Percentiles rank a stretch among this genome's conserved stretches.
Evolutionary conservation across 1,140 invertebrate genomes (phyloP).

Genomic region (Harpegnathos saltator): DNA sequence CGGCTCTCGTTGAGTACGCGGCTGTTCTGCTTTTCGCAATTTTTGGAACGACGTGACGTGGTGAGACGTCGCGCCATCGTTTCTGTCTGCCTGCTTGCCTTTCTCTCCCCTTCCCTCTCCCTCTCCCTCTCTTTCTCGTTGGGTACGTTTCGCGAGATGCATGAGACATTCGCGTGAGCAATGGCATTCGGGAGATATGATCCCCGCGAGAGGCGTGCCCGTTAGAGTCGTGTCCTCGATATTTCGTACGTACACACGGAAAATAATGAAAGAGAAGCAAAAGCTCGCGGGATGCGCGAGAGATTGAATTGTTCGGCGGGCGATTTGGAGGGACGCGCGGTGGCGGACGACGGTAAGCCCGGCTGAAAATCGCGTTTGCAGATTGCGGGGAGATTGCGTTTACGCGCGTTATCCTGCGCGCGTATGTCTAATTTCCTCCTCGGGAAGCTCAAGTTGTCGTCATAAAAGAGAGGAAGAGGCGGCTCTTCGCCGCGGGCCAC

Average conservation of each 20-base stretch:
- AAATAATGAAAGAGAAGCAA: constrained; percentile 50
- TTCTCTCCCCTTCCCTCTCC: neutral
- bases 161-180: constrained; percentile 6
- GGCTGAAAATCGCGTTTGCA: constrained; percentile 18
- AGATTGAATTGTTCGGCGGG: constrained; percentile 28
- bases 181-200: constrained; percentile 39
- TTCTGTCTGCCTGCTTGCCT: neutral
- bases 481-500: constrained; percentile 30
- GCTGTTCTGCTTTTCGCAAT: constrained; percentile 13
- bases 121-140: neutral
- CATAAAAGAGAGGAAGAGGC: neutral
- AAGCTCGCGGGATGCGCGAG: constrained; percentile 13
- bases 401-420: neutral
- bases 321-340: constrained; percentile 27
- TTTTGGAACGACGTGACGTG: neutral
- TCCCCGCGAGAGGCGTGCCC: neutral
- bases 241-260: neutral
- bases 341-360: constrained; percentile 27
- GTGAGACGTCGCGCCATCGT: too few species aligned
- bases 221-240: too few species aligned
- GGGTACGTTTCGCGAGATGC: neutral
- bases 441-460: constrained; percentile 29
- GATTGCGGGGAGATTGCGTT: constrained; percentile 13
- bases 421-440: constrained; percentile 34
- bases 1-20: constrained; percentile 34